Evolutionary conservation across 1,140 invertebrate species (phyloP).

Genomic region (Galleria mellonella): DNA sequence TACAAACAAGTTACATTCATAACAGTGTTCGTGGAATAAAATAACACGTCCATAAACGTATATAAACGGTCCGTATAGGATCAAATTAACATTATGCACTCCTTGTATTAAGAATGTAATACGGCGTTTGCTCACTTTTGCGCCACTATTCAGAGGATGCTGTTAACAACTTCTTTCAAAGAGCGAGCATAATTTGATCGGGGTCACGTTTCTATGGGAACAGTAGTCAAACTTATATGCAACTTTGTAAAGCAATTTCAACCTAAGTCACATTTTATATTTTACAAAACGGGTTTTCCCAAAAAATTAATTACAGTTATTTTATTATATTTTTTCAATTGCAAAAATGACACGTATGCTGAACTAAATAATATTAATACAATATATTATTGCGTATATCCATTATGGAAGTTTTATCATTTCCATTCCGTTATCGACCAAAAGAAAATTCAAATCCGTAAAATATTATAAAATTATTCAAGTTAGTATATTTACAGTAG

Average conservation of each 20-base stretch:
- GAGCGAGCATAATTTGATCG: conserved; percentile 69
- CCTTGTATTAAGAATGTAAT: conserved; percentile 50
- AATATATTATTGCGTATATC: too few species aligned
- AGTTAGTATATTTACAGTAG: not conserved
- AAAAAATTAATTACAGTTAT: too few species aligned
- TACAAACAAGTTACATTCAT: conserved; percentile 35
- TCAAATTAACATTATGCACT: conserved; percentile 64
- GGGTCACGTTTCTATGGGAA: conserved; percentile 70
- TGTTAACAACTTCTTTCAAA: conserved; percentile 72
- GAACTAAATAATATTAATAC: too few species aligned
- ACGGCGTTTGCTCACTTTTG: conserved; percentile 68
- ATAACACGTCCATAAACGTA: conserved; percentile 50
- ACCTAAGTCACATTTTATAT: too few species aligned
- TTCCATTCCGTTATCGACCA: too few species aligned
- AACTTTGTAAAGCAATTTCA: too few species aligned
- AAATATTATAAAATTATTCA: not conserved
- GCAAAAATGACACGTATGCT: too few species aligned
- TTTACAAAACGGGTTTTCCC: too few species aligned
- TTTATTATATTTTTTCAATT: too few species aligned
- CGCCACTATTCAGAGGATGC: conserved; percentile 63
- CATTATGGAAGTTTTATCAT: too few species aligned
- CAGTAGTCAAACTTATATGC: conserved; percentile 10
- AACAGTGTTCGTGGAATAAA: conserved; percentile 42
- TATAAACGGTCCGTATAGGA: conserved; percentile 37
- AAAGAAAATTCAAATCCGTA: too few species aligned